Percentiles rank a stretch among this genome's conserved stretches.
Conservation (phyloP, 92 coral and sea anemone species). For the Epizoanthus rinbou region DNA sequence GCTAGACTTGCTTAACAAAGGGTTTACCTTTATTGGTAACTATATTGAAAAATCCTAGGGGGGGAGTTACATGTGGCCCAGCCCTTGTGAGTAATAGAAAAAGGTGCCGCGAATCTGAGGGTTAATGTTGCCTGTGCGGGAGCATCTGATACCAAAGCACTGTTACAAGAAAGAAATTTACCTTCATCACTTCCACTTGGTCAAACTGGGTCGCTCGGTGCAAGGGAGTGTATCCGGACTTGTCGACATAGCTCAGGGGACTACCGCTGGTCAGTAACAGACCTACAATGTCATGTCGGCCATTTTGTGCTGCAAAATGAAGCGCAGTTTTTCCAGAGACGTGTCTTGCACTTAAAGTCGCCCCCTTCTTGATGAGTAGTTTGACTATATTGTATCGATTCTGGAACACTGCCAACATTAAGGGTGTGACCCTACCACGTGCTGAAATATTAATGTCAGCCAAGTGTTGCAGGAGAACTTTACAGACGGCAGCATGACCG, state of each 20-base stretch:
- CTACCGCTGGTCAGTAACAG: slow-evolving; percentile 57
- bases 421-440: slow-evolving; percentile 65
- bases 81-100: too few relatives aligned
- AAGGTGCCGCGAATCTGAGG: too few relatives aligned
- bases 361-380: slow-evolving; percentile 56
- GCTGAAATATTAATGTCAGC: slow-evolving; percentile 60
- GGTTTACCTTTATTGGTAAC: too few relatives aligned
- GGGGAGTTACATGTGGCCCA: too few relatives aligned
- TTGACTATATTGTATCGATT: slow-evolving; percentile 46
- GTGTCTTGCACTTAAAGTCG: slow-evolving; percentile 65
- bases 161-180: background rate
- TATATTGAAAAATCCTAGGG: too few relatives aligned
- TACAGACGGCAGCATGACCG: slow-evolving; percentile 50
- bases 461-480: slow-evolving; percentile 45
- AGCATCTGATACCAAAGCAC: too few relatives aligned
- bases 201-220: slow-evolving; percentile 75
- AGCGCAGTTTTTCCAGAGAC: slow-evolving; percentile 77
- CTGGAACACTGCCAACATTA: slow-evolving; percentile 76
- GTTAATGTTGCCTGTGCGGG: too few relatives aligned
- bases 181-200: slow-evolving; percentile 52
- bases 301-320: slow-evolving; percentile 68
- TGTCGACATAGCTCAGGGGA: slow-evolving; percentile 60
- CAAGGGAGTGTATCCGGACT: slow-evolving; percentile 68
- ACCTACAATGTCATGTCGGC: slow-evolving; percentile 49
- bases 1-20: too few relatives aligned